These are phyloP conservation scores for Beaufortia kweichowensis DNA, from an alignment of 2,113 vertebrate genomes.

Conservation along the genomic window DNA sequence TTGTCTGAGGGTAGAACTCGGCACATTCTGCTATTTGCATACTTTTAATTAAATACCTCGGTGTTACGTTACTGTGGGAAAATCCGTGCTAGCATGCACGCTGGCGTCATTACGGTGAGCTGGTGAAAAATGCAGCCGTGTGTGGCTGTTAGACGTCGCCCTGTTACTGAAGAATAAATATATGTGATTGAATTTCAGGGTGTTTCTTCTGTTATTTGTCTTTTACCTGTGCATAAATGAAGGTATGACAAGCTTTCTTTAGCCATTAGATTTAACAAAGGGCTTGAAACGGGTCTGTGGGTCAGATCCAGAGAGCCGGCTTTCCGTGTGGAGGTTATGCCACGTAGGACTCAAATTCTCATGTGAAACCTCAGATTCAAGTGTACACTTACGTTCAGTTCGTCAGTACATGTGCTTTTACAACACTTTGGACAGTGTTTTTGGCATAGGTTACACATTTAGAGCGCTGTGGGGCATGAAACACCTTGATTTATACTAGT, in stretches of 20 bases:
- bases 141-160: slow-evolving; percentile 4
- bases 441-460: slow-evolving; percentile 14
- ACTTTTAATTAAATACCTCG: slow-evolving; percentile 29
- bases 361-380: slow-evolving; percentile 17
- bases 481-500: not conserved
- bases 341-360: not conserved
- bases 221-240: not conserved
- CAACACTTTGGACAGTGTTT: not conserved
- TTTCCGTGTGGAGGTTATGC: slow-evolving; percentile 12
- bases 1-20: not conserved
- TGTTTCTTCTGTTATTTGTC: not conserved
- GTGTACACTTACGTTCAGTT: not conserved
- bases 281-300: slow-evolving; percentile 23
- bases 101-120: slow-evolving; percentile 40
- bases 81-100: not conserved
- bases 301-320: slow-evolving; percentile 18
- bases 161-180: slow-evolving; percentile 40
- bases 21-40: not conserved
- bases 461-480: not conserved
- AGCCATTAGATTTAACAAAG: slow-evolving; percentile 20
- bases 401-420: not conserved
- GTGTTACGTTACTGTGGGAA: slow-evolving; percentile 28
- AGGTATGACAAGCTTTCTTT: slow-evolving; percentile 39
- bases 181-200: slow-evolving; percentile 41
- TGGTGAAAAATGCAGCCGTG: slow-evolving; percentile 32